These are phyloP conservation scores for Dromiciops gliroides DNA, from an alignment of 2,113 vertebrate species.

Conservation along the genomic window DNA sequence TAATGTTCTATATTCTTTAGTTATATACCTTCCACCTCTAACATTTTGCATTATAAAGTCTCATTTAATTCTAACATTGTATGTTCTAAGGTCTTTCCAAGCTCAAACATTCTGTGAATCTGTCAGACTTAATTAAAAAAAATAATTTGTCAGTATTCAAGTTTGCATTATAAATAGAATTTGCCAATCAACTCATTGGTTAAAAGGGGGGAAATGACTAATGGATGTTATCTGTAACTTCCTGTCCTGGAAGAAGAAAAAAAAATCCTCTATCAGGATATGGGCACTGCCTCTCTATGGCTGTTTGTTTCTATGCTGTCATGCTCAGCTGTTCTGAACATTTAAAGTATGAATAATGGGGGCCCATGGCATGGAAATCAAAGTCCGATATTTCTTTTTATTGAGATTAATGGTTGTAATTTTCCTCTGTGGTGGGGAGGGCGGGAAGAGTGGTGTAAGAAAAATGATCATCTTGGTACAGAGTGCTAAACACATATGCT, in stretches of 20 bases:
- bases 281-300: slow-evolving; percentile 1
- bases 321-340: slow-evolving; percentile 66
- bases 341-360: slow-evolving; percentile 76
- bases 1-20: neutral
- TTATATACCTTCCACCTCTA: neutral
- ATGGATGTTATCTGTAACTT: neutral
- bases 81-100: neutral
- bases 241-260: neutral
- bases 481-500: neutral
- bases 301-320: slow-evolving; percentile 37
- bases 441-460: neutral
- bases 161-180: neutral
- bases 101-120: neutral
- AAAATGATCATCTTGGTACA: slow-evolving; percentile 54
- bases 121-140: neutral
- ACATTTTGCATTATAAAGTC: no score
- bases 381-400: slow-evolving; percentile 66
- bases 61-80: neutral
- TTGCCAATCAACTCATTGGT: slow-evolving; percentile 1
- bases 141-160: neutral
- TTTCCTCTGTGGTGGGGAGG: slow-evolving; percentile 47
- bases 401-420: slow-evolving; percentile 75
- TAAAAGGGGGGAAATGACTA: neutral
- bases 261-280: neutral
- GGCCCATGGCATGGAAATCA: slow-evolving; percentile 62